Evolutionary conservation across 2,797 vertebrate species (phyloP), one percentile per base, ranked within the genome.

Genomic region (Orestias chungarensis): DNA sequence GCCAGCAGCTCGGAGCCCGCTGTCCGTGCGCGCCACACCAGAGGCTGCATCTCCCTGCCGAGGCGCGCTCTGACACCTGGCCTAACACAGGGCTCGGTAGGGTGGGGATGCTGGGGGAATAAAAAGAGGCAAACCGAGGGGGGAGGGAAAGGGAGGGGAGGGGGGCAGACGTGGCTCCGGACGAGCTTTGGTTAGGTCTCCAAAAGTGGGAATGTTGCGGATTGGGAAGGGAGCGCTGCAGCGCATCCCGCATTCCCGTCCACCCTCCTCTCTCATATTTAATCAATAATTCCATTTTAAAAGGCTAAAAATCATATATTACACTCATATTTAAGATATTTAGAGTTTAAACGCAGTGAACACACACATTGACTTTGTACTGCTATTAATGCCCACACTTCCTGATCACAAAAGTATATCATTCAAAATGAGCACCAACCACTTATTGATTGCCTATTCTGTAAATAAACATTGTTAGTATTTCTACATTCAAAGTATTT

Each of bases 41-140:
- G 91, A 91, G 90, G 94, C 94, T 94, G 94, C 95, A 95, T 96
- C 93, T 93, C 94, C 88, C 93, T 87, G 93, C 90, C 88, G 86
- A 88, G 89, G 93, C 85, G 94, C 83, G 92, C 94, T 90, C 93
- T 91, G 90, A 88, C 91, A 93, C 90, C 92, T 92, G 93, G 92
- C 91, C 91, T 92, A 89, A 92, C 84, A 91, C 91, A 86, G 87
- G 82, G 70, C 75, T 73, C 80, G 78, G 66, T 79, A 71, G 74
- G 69, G 14, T 12, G 68, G 40, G 15, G 64, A 43, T 68, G n/a
- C n/a, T 11, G 4, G 40, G 33, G 64, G 11, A 44, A 18, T 67
- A 29, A 40, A 43, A 68, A 6, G 27, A 17, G 65, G 15, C n/a
- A 44, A 10, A 54, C 17, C 44, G 73, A 71, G 35, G 38, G 14